phyloP scores from a whole-genome alignment of 2,797 vertebrate genomes.

The Sebastes matsubarae region DNA sequence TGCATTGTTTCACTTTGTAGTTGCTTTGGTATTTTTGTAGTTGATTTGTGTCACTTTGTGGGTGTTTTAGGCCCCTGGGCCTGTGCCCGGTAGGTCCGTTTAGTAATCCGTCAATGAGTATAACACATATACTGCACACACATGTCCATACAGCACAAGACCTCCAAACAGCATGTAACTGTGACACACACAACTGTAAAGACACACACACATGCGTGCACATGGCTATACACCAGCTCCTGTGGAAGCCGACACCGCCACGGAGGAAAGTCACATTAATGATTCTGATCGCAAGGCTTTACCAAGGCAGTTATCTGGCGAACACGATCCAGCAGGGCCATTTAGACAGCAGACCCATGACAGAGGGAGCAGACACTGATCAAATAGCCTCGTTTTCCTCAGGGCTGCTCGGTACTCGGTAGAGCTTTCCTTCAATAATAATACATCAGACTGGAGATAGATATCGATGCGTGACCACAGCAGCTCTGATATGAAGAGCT shows the following conservation, averaged over 20 bases:
- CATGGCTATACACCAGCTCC: not conserved
- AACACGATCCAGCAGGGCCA: constrained; percentile 59
- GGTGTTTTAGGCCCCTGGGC: too few relatives aligned
- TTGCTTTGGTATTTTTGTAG: too few relatives aligned
- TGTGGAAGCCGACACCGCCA: constrained; percentile 72
- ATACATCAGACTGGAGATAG: constrained; percentile 39
- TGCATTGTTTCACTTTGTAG: too few relatives aligned
- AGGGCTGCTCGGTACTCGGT: constrained; percentile 16
- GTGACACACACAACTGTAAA: not conserved
- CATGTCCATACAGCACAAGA: not conserved
- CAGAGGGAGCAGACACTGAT: constrained; percentile 51
- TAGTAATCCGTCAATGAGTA: too few relatives aligned
- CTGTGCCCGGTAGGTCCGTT: too few relatives aligned
- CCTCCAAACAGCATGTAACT: not conserved
- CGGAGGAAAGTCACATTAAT: constrained; percentile 81
- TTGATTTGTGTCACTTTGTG: too few relatives aligned
- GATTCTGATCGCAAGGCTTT: constrained; percentile 69
- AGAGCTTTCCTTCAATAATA: constrained; percentile 34
- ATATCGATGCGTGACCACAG: constrained; percentile 10
- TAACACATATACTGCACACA: not conserved
- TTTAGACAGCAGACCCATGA: constrained; percentile 28
- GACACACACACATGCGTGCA: not conserved
- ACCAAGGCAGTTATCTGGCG: constrained; percentile 55
- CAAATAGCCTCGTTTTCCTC: constrained; percentile 53
- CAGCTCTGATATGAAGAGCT: constrained; percentile 25